Conservation (phyloP, 2,888 invertebrate species). For the Hermodice carunculata region DNA sequence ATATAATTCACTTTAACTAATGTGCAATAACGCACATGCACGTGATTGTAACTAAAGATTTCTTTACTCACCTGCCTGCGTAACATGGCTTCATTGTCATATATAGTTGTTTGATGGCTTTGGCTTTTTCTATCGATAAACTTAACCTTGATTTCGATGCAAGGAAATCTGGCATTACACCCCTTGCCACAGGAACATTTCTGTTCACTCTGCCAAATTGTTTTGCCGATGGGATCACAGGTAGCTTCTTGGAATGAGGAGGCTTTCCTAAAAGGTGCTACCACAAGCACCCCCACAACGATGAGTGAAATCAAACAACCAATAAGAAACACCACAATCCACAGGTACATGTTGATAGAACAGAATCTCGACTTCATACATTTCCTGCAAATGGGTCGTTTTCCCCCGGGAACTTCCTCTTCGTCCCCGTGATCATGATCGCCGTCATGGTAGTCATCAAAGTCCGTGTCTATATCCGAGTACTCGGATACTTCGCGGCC, state of each 20-base stretch:
- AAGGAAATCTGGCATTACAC: constrained; percentile 25
- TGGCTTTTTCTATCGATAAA: constrained; percentile 17
- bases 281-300: constrained; percentile 31
- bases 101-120: constrained; percentile 4
- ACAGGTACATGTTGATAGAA: constrained; percentile 28
- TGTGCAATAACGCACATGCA: no score
- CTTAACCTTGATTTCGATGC: constrained; percentile 26
- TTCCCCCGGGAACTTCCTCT: neutral
- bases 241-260: constrained; percentile 20
- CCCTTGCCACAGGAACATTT: constrained; percentile 37
- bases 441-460: no score
- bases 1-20: no score
- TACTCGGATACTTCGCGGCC: no score
- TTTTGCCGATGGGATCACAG: constrained; percentile 14
- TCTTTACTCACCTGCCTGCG: constrained; percentile 26
- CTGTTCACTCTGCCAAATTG: constrained; percentile 17
- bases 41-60: no score
- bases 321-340: constrained; percentile 27
- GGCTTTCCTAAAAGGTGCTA: constrained; percentile 26
- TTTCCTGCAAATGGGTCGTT: neutral
- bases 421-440: constrained; percentile 16
- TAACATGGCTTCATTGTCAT: constrained; percentile 28
- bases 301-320: constrained; percentile 31
- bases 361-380: constrained; percentile 17
- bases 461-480: no score